Percentiles rank a stretch among this genome's conserved stretches.
These are phyloP conservation scores for Tetropium fuscum DNA, from an alignment of 2,888 invertebrate species.

Conservation along the genomic window DNA sequence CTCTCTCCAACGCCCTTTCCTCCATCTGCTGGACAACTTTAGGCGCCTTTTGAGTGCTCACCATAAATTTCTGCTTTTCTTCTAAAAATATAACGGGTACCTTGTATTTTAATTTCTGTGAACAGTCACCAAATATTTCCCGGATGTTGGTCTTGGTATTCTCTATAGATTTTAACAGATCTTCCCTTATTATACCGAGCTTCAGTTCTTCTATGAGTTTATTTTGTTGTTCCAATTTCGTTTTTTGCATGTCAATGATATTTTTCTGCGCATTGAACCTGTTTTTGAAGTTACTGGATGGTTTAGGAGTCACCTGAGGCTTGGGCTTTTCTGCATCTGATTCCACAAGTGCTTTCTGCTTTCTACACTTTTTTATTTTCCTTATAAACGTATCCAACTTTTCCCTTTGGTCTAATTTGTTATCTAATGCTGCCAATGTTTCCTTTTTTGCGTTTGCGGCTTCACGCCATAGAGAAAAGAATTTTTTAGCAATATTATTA, in stretches of 20 bases:
- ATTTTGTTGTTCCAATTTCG: constrained; percentile 78
- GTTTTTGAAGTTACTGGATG: constrained; percentile 47
- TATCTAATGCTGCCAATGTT: constrained; percentile 24
- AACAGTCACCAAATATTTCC: constrained; percentile 64
- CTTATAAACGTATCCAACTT: constrained; percentile 56
- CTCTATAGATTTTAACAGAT: constrained; percentile 72
- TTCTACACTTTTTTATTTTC: constrained; percentile 46
- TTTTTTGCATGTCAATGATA: constrained; percentile 78
- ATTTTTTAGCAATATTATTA: constrained; percentile 34
- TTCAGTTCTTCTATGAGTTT: constrained; percentile 80
- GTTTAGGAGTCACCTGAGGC: constrained; percentile 13
- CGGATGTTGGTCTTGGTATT: constrained; percentile 70
- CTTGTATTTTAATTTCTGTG: constrained; percentile 64
- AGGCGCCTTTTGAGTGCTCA: constrained; percentile 72
- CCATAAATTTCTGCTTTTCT: constrained; percentile 62
- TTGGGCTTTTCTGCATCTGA: constrained; percentile 16
- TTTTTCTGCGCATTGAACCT: constrained; percentile 77
- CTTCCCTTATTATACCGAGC: constrained; percentile 76
- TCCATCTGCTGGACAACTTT: constrained; percentile 81
- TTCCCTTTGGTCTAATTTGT: constrained; percentile 41
- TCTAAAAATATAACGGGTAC: constrained; percentile 66
- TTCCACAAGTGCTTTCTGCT: constrained; percentile 22
- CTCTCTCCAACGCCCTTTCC: constrained; percentile 76
- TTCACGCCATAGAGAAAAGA: constrained; percentile 49
- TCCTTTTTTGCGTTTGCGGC: constrained; percentile 38